Conservation (phyloP, 2,797 vertebrate genomes). For the Hephaestus fuliginosus region DNA sequence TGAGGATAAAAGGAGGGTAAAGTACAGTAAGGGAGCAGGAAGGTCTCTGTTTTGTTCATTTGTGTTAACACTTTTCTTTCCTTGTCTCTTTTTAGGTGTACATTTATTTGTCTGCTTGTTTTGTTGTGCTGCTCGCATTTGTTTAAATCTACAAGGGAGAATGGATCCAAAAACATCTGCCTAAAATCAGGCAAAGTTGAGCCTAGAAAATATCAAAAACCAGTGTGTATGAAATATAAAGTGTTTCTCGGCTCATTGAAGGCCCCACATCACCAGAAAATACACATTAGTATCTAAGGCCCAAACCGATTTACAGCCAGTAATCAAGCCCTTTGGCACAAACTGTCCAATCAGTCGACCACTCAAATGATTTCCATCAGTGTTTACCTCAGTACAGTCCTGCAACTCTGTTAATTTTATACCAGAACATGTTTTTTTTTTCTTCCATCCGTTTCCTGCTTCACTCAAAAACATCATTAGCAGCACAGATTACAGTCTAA, state of each 20-base stretch:
- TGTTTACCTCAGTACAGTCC: slow-evolving; percentile 1
- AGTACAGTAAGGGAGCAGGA: too few species aligned
- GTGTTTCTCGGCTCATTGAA: not conserved
- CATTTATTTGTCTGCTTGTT: not conserved
- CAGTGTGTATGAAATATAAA: not conserved
- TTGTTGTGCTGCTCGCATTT: not conserved
- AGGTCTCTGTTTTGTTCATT: too few species aligned
- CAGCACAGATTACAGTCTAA: slow-evolving; percentile 19
- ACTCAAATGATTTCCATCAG: not conserved
- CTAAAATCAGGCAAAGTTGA: not conserved
- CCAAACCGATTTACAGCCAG: slow-evolving; percentile 6
- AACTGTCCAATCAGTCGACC: slow-evolving; percentile 1
- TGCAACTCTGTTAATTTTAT: slow-evolving; percentile 3
- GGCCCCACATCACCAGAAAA: not conserved
- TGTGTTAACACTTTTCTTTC: too few species aligned
- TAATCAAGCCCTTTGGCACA: not conserved
- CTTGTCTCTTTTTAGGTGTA: too few species aligned
- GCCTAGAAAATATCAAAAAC: not conserved
- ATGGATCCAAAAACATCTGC: not conserved
- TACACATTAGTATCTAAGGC: not conserved
- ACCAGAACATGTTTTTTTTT: not conserved
- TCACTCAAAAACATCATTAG: slow-evolving; percentile 40
- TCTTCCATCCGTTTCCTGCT: slow-evolving; percentile 32
- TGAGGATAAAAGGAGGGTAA: too few species aligned
- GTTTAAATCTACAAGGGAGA: not conserved